A percentile compares a stretch with the other conserved stretches of the same genome.
These are phyloP conservation scores for Cheilosia scutellata DNA, from an alignment of 2,888 invertebrate species.

Conservation along the genomic window DNA sequence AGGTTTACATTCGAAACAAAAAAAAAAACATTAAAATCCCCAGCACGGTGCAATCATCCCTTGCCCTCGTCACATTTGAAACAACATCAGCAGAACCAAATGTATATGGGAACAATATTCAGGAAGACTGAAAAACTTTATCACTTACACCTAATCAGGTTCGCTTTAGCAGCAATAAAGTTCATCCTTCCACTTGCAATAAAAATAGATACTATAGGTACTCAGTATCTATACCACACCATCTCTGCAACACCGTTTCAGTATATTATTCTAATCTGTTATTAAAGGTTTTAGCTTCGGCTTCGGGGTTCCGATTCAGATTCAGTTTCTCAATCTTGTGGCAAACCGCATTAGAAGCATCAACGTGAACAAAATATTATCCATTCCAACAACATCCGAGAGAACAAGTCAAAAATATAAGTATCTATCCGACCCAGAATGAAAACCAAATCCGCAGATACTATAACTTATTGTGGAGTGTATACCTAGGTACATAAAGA, in stretches of 20 bases:
- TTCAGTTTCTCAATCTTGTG: constrained; percentile 32
- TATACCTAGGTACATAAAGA: no score
- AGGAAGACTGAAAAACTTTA: constrained; percentile 48
- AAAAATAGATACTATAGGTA: constrained; percentile 52
- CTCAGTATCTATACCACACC: constrained; percentile 21
- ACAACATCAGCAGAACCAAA: background rate
- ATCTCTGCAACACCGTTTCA: constrained; percentile 17
- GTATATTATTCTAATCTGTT: constrained; percentile 59
- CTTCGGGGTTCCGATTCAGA: background rate
- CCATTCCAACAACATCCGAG: constrained; percentile 27
- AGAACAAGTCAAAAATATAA: constrained; percentile 35
- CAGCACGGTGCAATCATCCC: constrained; percentile 10
- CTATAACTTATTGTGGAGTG: constrained; percentile 51
- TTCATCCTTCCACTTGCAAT: constrained; percentile 68
- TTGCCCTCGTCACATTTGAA: no score
- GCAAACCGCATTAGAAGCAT: constrained; percentile 50
- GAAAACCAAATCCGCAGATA: constrained; percentile 47
- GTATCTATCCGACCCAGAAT: constrained; percentile 33
- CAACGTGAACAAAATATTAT: constrained; percentile 12
- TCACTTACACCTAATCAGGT: constrained; percentile 73
- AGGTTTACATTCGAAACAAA: constrained; percentile 43
- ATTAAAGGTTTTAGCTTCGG: constrained; percentile 17
- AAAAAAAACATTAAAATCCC: constrained; percentile 45
- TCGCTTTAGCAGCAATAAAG: constrained; percentile 69
- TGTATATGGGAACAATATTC: background rate